Evolutionary conservation across 1,140 invertebrate species (phyloP), one percentile per base, ranked within the genome.

Genomic region (Parapsyche elsis): DNA sequence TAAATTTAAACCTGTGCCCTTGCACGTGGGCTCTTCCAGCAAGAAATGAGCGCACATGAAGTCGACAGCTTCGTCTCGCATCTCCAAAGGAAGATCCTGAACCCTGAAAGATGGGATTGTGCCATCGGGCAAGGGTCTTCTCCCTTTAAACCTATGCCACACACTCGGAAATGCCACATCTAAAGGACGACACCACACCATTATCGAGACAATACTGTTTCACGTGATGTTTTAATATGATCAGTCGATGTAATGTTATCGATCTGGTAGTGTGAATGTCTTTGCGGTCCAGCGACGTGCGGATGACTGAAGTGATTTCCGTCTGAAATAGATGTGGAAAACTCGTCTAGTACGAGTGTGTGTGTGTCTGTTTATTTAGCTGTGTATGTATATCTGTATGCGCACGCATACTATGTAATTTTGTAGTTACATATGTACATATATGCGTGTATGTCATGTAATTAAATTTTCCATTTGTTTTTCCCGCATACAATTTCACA

Each of bases 131-230:
- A 71, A 9, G 1, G 79, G 57, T 10, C 78, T 7, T n/a, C 79
- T 80, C 4, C 81, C 79, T 24, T 77, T 61, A 71, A 82, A 82
- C 46, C 78, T 75, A 5, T 76, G 75, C 81, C 81, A 82, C 26
- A 82, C 71, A 0, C n/a, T 49, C 10, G 79, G 79, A 7, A 53
- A 57, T 16, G 46, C 70, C 9, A 75, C 49, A 23, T 64, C 9
- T 0, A n/a, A 0, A 0, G 78, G 70, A 19, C 81, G 67, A 12
- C n/a, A 12, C 78, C 78, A 82, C 16, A 24, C 78, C 78, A 79
- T 82, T 0, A 7, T 73, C 21, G n/a, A n/a, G n/a, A n/a, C 5
- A n/a, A 10, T n/a, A 45, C 14, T 67, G 24, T 23, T 23, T 64
- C 4, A 9, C n/a, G 38, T 5, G 21, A 38, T 71, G 12, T 71